Conservation (phyloP, 2,888 invertebrate species). For the Tupiocoris notatus region DNA sequence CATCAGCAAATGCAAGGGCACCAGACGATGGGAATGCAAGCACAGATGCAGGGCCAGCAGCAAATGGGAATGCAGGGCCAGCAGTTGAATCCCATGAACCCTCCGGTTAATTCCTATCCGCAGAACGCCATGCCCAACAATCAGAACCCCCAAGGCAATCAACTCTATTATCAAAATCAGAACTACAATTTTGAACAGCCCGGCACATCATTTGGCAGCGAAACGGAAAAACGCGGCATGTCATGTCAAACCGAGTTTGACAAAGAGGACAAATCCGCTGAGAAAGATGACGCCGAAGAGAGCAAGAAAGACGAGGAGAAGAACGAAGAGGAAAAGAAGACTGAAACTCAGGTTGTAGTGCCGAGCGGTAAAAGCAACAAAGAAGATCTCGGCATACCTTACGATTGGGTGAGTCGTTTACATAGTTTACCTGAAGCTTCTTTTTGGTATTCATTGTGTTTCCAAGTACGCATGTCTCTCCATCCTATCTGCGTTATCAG, state of each 20-base stretch:
- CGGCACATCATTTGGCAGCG: conserved; percentile 24
- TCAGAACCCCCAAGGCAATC: background rate
- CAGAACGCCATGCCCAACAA: background rate
- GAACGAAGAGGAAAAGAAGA: conserved; percentile 57
- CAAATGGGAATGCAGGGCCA: background rate
- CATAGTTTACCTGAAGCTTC: background rate
- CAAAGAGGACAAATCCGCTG: conserved; percentile 11
- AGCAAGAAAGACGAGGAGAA: conserved; percentile 40
- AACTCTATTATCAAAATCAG: conserved; percentile 2
- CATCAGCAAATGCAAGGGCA: conserved; percentile 25
- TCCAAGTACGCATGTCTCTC: too few species aligned
- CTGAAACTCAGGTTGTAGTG: conserved; percentile 55
- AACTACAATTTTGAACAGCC: conserved; percentile 33
- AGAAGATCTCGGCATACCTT: conserved; percentile 79
- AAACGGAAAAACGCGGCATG: conserved; percentile 40
- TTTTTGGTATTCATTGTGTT: too few species aligned
- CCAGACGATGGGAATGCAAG: conserved; percentile 43
- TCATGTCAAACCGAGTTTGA: conserved; percentile 44
- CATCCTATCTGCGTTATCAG: too few species aligned
- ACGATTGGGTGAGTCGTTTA: conserved; percentile 69
- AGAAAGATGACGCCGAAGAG: conserved; percentile 19
- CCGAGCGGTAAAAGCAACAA: conserved; percentile 55
- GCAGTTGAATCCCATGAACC: conserved; percentile 12
- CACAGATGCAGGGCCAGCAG: conserved; percentile 33
- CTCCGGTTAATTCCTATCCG: background rate